A percentile compares a stretch with the other conserved stretches of the same genome.
Evolutionary conservation across 30 jellyfish, hydroid and myxozoan genomes (phyloP).

Genomic region (Sanderia malayensis): DNA sequence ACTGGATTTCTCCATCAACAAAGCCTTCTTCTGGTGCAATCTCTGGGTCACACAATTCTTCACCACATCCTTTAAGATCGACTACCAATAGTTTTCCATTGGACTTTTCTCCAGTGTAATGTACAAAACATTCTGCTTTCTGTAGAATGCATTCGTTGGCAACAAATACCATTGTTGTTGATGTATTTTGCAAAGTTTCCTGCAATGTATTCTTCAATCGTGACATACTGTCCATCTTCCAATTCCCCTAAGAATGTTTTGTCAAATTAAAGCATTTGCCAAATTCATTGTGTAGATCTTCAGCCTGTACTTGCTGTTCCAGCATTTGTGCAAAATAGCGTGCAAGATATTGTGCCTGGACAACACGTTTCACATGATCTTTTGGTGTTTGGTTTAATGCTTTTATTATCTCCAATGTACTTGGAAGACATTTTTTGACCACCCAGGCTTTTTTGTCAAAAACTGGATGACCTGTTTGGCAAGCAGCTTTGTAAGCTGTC

Average conservation of each 20-base stretch:
- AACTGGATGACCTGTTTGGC: not conserved
- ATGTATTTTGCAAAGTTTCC: constrained; percentile 25
- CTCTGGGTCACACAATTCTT: constrained; percentile 32
- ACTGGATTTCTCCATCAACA: constrained; percentile 11
- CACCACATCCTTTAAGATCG: constrained; percentile 45
- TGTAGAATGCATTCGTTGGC: constrained; percentile 11
- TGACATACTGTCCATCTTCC: constrained; percentile 15
- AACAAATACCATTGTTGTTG: constrained; percentile 24
- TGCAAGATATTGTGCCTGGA: constrained; percentile 29
- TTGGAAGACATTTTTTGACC: constrained; percentile 13
- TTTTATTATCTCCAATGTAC: not conserved
- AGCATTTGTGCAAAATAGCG: constrained; percentile 10
- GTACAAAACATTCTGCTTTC: constrained; percentile 35
- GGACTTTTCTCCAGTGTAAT: constrained; percentile 11
- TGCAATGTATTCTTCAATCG: constrained; percentile 20
- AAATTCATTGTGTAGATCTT: constrained; percentile 9
- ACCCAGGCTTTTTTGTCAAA: not conserved
- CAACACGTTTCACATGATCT: not conserved
- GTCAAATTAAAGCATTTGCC: constrained; percentile 3
- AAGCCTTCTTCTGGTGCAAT: constrained; percentile 25
- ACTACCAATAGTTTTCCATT: constrained; percentile 7
- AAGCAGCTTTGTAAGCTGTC: constrained; percentile 21
- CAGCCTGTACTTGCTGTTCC: not conserved
- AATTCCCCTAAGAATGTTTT: constrained; percentile 11
- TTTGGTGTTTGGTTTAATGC: not conserved